These are phyloP conservation scores for Cerceris ruficornis DNA, from an alignment of 2,888 invertebrate genomes.

Conservation along the genomic window DNA sequence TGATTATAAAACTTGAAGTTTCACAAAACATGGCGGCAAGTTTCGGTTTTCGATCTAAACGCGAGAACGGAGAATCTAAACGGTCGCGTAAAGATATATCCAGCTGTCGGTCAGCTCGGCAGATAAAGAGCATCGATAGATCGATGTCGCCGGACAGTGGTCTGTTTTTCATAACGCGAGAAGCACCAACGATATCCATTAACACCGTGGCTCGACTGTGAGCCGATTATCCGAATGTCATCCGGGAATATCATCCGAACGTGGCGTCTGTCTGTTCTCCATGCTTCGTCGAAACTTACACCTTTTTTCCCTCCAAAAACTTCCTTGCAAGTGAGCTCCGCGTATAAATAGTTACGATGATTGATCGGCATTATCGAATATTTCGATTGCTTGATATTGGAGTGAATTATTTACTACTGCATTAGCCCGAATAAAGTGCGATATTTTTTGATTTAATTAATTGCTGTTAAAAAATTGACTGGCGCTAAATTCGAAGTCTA, in stretches of 20 bases:
- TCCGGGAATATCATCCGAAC: constrained; percentile 1
- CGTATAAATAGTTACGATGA: too few relatives aligned
- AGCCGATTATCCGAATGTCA: constrained; percentile 3
- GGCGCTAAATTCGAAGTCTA: too few relatives aligned
- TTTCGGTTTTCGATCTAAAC: not conserved
- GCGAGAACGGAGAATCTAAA: constrained; percentile 21
- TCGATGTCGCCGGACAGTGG: constrained; percentile 54
- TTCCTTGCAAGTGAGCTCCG: not conserved
- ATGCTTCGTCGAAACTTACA: not conserved
- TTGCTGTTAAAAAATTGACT: too few relatives aligned
- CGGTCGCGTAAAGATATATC: constrained; percentile 32
- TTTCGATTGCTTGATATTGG: too few relatives aligned
- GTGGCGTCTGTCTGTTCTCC: constrained; percentile 2
- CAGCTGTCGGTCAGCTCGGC: constrained; percentile 34
- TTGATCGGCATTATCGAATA: too few relatives aligned
- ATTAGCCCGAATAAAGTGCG: too few relatives aligned
- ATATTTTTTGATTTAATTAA: too few relatives aligned
- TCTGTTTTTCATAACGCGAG: constrained; percentile 63
- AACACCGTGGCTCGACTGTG: constrained; percentile 24
- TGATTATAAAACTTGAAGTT: too few relatives aligned
- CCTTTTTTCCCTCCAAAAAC: not conserved
- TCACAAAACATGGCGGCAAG: too few relatives aligned
- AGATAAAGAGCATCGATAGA: constrained; percentile 50
- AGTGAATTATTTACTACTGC: too few relatives aligned
- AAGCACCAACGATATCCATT: constrained; percentile 44